A percentile compares a stretch with the other conserved stretches of the same genome.
phyloP scores from a whole-genome alignment of 2,888 invertebrate genomes.

The Eremobia ochroleuca region DNA sequence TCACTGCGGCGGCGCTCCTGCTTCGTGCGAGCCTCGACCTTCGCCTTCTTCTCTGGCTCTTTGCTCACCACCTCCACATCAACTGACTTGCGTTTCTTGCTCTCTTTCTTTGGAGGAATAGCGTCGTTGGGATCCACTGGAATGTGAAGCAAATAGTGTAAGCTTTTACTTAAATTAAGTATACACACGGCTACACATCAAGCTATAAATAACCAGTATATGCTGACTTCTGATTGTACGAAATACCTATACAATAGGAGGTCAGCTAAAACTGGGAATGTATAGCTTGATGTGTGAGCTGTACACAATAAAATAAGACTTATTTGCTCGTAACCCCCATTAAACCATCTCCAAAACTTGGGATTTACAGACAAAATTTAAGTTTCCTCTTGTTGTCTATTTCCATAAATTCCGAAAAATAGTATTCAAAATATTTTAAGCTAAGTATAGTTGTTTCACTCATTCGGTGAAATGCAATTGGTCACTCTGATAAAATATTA shows the following conservation, averaged over 20 bases:
- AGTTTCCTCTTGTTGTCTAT: background rate
- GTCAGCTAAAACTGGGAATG: background rate
- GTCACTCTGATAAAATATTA: constrained; percentile 17
- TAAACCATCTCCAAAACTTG: background rate
- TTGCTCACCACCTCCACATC: constrained; percentile 77
- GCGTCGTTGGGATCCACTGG: constrained; percentile 87
- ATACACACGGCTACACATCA: too few species aligned
- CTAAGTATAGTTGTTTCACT: background rate
- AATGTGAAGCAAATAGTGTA: constrained; percentile 46
- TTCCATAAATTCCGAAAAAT: background rate
- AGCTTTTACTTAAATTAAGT: background rate
- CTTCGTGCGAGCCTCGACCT: constrained; percentile 76
- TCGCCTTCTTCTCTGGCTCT: constrained; percentile 86
- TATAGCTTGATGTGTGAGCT: background rate
- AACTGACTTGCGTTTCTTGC: constrained; percentile 83
- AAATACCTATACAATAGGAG: background rate
- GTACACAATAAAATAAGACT: background rate
- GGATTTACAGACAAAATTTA: background rate
- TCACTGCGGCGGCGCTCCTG: constrained; percentile 86
- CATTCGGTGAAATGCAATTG: constrained; percentile 22
- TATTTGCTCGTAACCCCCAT: background rate
- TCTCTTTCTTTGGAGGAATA: constrained; percentile 75
- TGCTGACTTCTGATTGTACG: background rate
- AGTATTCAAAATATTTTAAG: background rate
- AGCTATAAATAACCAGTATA: background rate